Evolutionary conservation across 2,797 vertebrate genomes (phyloP).

Genomic region (Syndactyla subalaris): DNA sequence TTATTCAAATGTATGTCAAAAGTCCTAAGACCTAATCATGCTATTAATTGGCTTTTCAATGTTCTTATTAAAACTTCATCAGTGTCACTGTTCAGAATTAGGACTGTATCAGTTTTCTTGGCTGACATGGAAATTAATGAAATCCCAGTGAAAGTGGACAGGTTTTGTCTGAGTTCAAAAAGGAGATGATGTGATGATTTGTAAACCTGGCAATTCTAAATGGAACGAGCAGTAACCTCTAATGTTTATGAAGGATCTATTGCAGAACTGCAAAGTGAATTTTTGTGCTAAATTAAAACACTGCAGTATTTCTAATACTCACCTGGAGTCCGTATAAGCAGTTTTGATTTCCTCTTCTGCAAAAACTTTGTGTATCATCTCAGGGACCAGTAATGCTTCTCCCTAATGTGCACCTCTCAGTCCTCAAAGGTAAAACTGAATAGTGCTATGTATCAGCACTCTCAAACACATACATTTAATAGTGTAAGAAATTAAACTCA

Average conservation of each 20-base stretch:
- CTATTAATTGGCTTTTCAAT: not conserved
- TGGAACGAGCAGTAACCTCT: not conserved
- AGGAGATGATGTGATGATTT: not conserved
- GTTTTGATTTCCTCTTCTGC: not conserved
- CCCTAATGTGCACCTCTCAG: not conserved
- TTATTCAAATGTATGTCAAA: not conserved
- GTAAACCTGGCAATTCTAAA: not conserved
- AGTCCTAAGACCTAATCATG: not conserved
- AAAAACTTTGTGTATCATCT: not conserved
- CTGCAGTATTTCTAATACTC: not conserved
- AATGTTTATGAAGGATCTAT: not conserved
- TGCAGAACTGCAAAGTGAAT: not conserved
- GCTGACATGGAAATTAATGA: not conserved
- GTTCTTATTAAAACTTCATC: not conserved
- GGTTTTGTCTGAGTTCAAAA: not conserved
- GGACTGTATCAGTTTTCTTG: not conserved
- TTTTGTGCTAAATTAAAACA: not conserved
- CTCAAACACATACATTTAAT: not conserved
- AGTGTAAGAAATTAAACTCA: not conserved
- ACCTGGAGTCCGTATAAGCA: not conserved
- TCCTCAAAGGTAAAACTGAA: not conserved
- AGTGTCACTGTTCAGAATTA: not conserved
- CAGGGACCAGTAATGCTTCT: not conserved
- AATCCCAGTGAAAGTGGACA: not conserved
- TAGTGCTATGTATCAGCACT: not conserved